These are phyloP conservation scores for Pipistrellus nathusii DNA, from an alignment of 2,797 vertebrate species.

Conservation along the genomic window DNA sequence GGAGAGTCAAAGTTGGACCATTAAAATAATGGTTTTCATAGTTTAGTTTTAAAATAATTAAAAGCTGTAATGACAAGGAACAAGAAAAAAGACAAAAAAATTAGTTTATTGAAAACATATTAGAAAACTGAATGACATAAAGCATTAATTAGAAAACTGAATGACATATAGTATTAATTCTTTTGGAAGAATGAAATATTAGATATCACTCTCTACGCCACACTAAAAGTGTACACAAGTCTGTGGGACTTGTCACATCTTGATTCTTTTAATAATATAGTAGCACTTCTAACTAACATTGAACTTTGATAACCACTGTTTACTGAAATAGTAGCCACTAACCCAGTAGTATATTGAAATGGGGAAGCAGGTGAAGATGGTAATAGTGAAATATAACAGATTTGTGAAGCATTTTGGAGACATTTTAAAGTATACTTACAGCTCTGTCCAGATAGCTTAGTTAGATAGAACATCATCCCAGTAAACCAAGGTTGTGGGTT, in stretches of 20 bases:
- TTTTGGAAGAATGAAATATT: constrained; percentile 35
- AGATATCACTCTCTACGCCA: neutral
- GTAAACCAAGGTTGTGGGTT: neutral
- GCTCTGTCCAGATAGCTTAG: neutral
- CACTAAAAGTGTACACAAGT: neutral
- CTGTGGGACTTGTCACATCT: neutral
- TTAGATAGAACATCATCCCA: neutral
- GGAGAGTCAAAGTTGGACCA: neutral
- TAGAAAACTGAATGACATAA: neutral
- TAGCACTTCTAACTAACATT: neutral
- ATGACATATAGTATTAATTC: neutral
- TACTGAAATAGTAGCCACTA: neutral
- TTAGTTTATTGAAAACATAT: constrained; percentile 38
- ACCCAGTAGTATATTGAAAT: neutral
- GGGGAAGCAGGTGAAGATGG: too few species aligned
- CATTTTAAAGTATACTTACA: neutral
- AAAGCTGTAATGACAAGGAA: constrained; percentile 15
- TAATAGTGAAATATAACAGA: neutral
- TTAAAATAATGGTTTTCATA: constrained; percentile 26
- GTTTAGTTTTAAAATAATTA: constrained; percentile 36
- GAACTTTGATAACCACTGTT: constrained; percentile 35
- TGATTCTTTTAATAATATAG: constrained; percentile 38
- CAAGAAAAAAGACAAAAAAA: constrained; percentile 6
- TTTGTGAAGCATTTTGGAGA: constrained; percentile 6
- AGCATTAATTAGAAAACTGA: neutral